Evolutionary conservation across 2,113 vertebrate species (phyloP), one percentile per base, ranked within the genome.

Genomic region (Psophia crepitans): DNA sequence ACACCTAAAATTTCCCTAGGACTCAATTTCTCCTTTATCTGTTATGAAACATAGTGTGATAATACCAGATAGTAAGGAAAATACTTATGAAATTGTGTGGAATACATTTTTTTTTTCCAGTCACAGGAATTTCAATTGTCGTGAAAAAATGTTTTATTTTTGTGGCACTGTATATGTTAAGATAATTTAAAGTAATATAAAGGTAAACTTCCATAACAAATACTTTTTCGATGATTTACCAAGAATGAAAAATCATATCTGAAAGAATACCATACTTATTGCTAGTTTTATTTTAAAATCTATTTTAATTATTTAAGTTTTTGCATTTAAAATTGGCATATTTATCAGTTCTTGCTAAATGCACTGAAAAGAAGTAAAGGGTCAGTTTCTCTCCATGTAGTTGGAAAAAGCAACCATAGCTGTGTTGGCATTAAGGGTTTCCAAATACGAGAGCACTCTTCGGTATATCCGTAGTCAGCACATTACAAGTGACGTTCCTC

Each of bases 151-250:
- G 97, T 98, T 98, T 97, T 97, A 97, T 97, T 98, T 98, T 98
- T 98, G 97, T 98, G 98, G 98, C 98, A 97, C 97, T 98, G 94
- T 98, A 98, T 98, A 98, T 99, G 98, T 98, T 98, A 95, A 98
- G 90, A 97, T 98, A 97, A 98, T 98, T 98, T 97, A 97, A 98
- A 98, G 94, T 96, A 97, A 97, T 98, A 96, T 96, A 98, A 98
- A 98, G 58, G 85, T 96, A 96, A 98, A 97, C 39, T 64, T 98
- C 97, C 96, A 77, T 97, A 92, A 96, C 87, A 96, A 86, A 91
- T 95, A 96, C 88, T 97, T 97, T 97, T 98, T 94, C 82, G 79
- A 91, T 95, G 71, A 95, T 91, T 97, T 97, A 97, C 95, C 93
- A 96, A 97, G 96, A 98, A 93, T 96, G 97, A 98, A 96, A 94